A percentile compares a stretch with the other conserved stretches of the same genome.
Conservation (phyloP, 2,888 invertebrate species). For the Drosophila nr. fundita region DNA sequence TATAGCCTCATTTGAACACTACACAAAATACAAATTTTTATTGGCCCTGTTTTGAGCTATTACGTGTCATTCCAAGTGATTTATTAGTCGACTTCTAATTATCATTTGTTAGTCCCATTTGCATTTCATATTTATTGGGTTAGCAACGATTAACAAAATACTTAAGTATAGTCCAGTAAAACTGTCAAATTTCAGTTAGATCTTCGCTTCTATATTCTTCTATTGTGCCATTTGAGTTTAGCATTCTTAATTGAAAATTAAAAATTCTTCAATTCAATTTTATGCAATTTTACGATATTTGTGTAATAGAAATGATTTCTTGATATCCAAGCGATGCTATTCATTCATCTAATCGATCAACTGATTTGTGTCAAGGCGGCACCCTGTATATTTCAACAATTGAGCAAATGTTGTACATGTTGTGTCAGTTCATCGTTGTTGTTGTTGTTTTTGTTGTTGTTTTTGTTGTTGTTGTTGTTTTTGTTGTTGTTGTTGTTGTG, state of each 20-base stretch:
- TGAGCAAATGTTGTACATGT: conserved; percentile 68
- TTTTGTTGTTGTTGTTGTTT: conserved; percentile 27
- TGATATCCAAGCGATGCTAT: neutral
- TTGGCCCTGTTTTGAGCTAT: neutral
- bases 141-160: neutral
- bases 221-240: neutral
- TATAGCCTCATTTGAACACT: neutral
- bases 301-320: neutral
- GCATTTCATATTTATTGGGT: neutral
- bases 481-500: conserved; percentile 22
- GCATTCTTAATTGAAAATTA: neutral
- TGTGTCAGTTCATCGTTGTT: conserved; percentile 50
- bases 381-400: conserved; percentile 67
- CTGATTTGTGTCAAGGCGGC: conserved; percentile 28
- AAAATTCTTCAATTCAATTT: neutral
- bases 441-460: no score
- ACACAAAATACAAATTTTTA: neutral
- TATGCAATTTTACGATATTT: neutral
- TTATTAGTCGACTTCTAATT: neutral
- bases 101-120: neutral
- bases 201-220: neutral
- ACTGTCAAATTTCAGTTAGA: neutral
- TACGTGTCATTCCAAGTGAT: neutral
- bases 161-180: neutral
- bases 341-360: neutral